Evolutionary conservation across 2,888 invertebrate species (phyloP), one percentile per base, ranked within the genome.

Genomic region (Tuta absoluta): DNA sequence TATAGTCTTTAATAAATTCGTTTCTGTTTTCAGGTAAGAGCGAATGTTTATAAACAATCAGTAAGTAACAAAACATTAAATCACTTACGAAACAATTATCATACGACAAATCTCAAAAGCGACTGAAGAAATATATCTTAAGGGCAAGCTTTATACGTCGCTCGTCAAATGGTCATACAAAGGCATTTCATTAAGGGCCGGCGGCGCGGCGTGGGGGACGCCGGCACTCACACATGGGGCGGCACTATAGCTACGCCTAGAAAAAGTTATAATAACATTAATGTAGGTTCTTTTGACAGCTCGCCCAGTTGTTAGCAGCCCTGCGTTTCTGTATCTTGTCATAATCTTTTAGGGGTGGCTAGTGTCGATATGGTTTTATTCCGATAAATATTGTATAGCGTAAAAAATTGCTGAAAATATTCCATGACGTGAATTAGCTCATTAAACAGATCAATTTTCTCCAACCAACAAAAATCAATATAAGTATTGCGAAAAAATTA

Each of bases 221-320:
- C 24, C 8, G 24, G 21, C 19, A 14, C 41, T 53, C 56, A 24
- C 17, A n/a, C 14, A 23, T 0, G 28, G 49, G 17, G 28, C 23
- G 10, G 12, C 21, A 63, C 57, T 23, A 56, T 28, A 28, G 28
- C 33, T 58, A 53, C 81, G 83, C 80, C 84, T 85, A 83, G 87
- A 88, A 89, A 88, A 90, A 91, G 85, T 91, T 90, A 89, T 91
- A 90, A 91, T 89, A 91, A 88, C 88, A 86, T 91, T 91, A 91
- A 88, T 88, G 89, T 90, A 87, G 89, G 87, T 90, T 87, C 90
- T 90, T 91, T 90, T 91, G 91, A 90, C 90, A 88, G 88, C 84
- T 82, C 85, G 79, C 81, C 79, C 83, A 77, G 89, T 91, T 90
- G 91, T 91, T 90, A 89, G 89, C 88, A 86, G 86, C 88, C 89